Evolutionary conservation across 2,113 vertebrate genomes (phyloP).

Genomic region (Nibea coibor): DNA sequence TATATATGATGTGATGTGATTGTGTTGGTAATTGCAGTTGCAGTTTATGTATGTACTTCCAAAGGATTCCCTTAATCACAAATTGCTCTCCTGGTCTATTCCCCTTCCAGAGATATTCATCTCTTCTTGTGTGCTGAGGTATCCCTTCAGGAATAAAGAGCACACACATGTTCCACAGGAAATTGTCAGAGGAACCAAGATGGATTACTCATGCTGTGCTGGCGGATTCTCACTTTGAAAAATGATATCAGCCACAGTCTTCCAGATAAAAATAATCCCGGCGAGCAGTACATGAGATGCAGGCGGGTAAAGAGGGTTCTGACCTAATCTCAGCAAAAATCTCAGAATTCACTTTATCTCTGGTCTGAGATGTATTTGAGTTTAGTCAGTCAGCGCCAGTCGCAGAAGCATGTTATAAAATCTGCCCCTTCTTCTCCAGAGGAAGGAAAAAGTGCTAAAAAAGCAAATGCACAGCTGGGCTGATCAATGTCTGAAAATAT

Average conservation of each 20-base stretch:
- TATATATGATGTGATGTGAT: conserved; percentile 39
- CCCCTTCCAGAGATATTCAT: conserved; percentile 78
- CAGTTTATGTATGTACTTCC: conserved; percentile 66
- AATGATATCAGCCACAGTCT: conserved; percentile 82
- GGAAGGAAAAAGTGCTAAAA: conserved; percentile 28
- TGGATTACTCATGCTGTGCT: conserved; percentile 85
- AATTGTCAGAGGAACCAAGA: conserved; percentile 85
- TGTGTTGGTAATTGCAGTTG: conserved; percentile 77
- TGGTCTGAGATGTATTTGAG: conserved; percentile 59
- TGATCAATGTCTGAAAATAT: conserved; percentile 17
- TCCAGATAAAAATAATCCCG: conserved; percentile 84
- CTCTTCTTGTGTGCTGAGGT: conserved; percentile 74
- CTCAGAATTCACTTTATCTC: conserved; percentile 73
- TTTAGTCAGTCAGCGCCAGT: conserved; percentile 51
- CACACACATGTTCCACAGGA: conserved; percentile 81
- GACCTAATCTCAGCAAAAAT: conserved; percentile 82
- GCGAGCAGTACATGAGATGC: conserved; percentile 64
- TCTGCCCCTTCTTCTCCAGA: background rate
- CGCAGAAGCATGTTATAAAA: conserved; percentile 12
- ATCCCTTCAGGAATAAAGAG: conserved; percentile 84
- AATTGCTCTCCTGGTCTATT: conserved; percentile 75
- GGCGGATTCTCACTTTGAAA: conserved; percentile 85
- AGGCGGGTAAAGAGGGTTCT: conserved; percentile 63
- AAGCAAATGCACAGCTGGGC: conserved; percentile 27
- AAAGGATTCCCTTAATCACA: conserved; percentile 81